Percentiles rank a stretch among this genome's conserved stretches.
These are phyloP conservation scores for Taxidea taxus DNA, from an alignment of 2,113 vertebrate species.

Conservation along the genomic window DNA sequence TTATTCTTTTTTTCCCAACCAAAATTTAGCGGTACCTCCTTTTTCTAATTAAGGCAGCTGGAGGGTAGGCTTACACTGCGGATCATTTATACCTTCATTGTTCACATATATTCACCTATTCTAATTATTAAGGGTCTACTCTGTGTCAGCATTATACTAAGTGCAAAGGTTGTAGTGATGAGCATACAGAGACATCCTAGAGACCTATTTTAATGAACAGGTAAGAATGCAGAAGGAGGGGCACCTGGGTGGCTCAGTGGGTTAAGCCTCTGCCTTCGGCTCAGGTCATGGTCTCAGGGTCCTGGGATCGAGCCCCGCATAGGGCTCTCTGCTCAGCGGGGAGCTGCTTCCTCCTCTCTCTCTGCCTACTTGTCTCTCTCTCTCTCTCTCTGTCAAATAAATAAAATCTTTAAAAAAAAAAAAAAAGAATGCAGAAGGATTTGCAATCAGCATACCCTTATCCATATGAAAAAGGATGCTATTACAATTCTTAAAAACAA, in stretches of 20 bases:
- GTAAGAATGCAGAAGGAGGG: not conserved
- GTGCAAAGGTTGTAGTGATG: not conserved
- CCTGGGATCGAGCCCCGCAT: no score
- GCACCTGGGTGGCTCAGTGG: no score
- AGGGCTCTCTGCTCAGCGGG: no score
- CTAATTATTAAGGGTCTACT: not conserved
- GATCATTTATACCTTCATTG: not conserved
- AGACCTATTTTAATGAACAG: not conserved
- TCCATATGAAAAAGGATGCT: not conserved
- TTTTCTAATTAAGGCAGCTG: constrained; percentile 4
- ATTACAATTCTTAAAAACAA: not conserved
- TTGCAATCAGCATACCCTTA: not conserved
- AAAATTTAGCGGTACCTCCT: not conserved
- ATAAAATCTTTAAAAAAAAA: no score
- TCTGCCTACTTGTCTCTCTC: no score
- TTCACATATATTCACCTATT: not conserved
- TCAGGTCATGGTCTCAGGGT: no score
- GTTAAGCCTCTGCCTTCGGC: no score
- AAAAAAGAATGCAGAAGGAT: not conserved
- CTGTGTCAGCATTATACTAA: not conserved
- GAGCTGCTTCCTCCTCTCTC: no score
- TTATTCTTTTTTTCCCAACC: not conserved
- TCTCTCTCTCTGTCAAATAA: no score
- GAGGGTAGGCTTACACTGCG: not conserved
- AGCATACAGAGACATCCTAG: not conserved